Conservation (phyloP, 2,888 invertebrate genomes). For the Hybos culiciformis region DNA sequence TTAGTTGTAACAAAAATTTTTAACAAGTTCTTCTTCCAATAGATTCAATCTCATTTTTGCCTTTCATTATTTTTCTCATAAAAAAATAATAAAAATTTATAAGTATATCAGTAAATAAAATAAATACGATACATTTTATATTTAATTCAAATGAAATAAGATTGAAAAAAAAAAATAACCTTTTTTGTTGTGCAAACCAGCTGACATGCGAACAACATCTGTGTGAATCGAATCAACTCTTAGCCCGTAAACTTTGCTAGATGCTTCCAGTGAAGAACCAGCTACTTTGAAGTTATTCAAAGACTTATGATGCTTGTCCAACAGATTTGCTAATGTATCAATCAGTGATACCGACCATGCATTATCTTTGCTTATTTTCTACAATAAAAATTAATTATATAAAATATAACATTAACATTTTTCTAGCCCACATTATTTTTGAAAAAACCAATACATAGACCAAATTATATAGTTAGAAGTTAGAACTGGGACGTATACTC, state of each 20-base stretch:
- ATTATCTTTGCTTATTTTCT: slow-evolving; percentile 82
- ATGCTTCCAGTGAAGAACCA: slow-evolving; percentile 74
- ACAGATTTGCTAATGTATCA: slow-evolving; percentile 66
- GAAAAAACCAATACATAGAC: too few relatives aligned
- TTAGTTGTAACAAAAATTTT: too few relatives aligned
- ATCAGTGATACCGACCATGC: slow-evolving; percentile 79
- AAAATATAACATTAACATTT: neutral
- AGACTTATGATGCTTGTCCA: slow-evolving; percentile 54
- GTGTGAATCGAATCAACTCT: slow-evolving; percentile 75
- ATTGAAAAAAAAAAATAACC: slow-evolving; percentile 6
- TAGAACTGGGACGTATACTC: too few relatives aligned
- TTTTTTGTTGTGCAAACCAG: slow-evolving; percentile 38
- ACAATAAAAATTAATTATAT: slow-evolving; percentile 19
- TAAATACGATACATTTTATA: neutral
- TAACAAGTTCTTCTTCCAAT: neutral
- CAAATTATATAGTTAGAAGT: too few relatives aligned
- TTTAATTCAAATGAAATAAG: neutral
- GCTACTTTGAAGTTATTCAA: slow-evolving; percentile 66
- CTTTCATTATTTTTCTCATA: too few relatives aligned
- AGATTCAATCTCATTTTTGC: too few relatives aligned
- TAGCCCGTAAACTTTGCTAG: slow-evolving; percentile 74
- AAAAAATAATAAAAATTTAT: too few relatives aligned
- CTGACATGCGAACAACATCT: slow-evolving; percentile 65
- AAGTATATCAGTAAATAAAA: neutral
- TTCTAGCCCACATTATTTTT: too few relatives aligned